A percentile compares a stretch with the other conserved stretches of the same genome.
Conservation (phyloP, 2,113 vertebrate species). For the Pituophis catenifer region DNA sequence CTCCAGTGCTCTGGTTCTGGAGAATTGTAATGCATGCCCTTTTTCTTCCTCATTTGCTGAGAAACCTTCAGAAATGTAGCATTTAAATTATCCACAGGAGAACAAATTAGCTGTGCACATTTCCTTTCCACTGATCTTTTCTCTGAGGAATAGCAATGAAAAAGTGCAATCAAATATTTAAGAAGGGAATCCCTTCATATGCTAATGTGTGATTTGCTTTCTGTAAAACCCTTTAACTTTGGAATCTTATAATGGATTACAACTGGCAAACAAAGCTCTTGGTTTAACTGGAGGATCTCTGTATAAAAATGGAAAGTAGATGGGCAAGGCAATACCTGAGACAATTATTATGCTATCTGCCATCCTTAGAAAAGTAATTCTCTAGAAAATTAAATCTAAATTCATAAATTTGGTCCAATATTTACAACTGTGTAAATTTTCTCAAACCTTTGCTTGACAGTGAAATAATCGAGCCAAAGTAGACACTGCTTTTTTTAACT, state of each 20-base stretch:
- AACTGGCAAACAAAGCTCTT: fast-evolving
- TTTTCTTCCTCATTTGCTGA: slow-evolving; percentile 47
- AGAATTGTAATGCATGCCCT: background rate
- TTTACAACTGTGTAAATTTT: background rate
- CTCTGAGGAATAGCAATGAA: background rate
- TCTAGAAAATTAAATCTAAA: background rate
- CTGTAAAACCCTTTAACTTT: background rate
- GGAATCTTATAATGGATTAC: background rate
- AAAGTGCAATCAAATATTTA: background rate
- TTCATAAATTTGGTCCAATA: background rate
- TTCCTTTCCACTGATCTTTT: background rate
- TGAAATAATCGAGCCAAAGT: background rate
- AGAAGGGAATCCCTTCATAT: background rate
- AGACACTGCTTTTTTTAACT: background rate
- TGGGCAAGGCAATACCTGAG: background rate
- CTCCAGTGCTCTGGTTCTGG: background rate
- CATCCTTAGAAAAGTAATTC: background rate
- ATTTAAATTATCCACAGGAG: slow-evolving; percentile 26
- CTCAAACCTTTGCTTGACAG: background rate
- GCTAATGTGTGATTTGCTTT: background rate
- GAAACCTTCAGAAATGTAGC: background rate
- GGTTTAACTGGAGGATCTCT: background rate
- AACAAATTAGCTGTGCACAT: slow-evolving; percentile 5
- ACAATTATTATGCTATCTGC: background rate
- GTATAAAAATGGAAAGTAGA: background rate